Evolutionary conservation across 2,113 vertebrate genomes (phyloP).

Genomic region (Lophura nycthemera): DNA sequence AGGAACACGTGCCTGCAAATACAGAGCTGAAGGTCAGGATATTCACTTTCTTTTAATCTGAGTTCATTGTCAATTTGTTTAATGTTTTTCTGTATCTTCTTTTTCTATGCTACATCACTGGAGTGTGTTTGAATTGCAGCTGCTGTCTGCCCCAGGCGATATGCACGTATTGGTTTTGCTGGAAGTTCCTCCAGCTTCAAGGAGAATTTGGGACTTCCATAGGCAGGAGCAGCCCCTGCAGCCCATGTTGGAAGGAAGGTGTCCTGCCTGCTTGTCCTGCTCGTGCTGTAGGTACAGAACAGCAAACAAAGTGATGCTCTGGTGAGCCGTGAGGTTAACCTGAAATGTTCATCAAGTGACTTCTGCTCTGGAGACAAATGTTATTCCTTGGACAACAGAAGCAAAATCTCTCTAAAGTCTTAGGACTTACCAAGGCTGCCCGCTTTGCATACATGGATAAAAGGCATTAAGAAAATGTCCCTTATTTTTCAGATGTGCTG

Average conservation of each 20-base stretch:
- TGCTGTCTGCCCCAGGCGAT: not conserved
- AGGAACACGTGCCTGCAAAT: not conserved
- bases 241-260: not conserved
- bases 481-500: not conserved
- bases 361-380: not conserved
- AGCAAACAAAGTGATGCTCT: accelerated
- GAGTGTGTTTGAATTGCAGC: not conserved
- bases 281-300: not conserved
- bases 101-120: not conserved
- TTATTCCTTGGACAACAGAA: not conserved
- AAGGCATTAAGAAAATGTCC: not conserved
- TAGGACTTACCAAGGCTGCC: not conserved
- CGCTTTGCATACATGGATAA: not conserved
- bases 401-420: not conserved
- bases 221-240: not conserved
- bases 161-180: not conserved
- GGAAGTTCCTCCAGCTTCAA: not conserved
- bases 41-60: not conserved
- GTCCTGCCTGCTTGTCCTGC: accelerated
- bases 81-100: not conserved
- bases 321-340: not conserved
- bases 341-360: accelerated
- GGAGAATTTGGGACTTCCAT: not conserved
- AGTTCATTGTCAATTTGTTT: not conserved
- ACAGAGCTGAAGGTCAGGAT: not conserved